phyloP scores from a whole-genome alignment of 2,113 vertebrate species.

The Hiodon tergisus region DNA sequence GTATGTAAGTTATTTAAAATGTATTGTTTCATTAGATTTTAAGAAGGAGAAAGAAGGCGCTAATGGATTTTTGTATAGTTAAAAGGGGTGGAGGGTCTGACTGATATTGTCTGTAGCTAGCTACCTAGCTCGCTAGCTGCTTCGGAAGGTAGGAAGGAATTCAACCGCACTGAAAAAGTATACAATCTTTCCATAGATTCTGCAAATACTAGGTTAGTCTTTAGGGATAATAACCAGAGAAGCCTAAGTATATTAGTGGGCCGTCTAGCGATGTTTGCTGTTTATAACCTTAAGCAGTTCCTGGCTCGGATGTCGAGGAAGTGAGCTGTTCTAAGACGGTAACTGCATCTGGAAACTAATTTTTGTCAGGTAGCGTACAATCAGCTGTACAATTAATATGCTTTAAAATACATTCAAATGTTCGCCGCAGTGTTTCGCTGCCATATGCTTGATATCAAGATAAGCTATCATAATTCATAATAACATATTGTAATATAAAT shows the following conservation, averaged over 20 bases:
- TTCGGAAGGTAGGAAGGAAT: slow-evolving; percentile 21
- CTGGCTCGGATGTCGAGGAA: background rate
- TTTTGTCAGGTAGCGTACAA: too few species aligned
- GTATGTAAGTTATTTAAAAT: background rate
- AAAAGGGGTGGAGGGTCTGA: background rate
- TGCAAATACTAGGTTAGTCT: too few species aligned
- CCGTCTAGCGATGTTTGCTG: background rate
- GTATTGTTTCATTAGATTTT: background rate
- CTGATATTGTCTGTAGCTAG: slow-evolving; percentile 1
- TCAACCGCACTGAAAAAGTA: background rate
- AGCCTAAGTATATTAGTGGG: background rate
- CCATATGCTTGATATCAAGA: too few species aligned
- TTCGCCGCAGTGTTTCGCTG: too few species aligned
- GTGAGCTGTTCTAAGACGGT: background rate
- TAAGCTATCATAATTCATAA: too few species aligned
- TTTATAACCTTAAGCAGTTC: background rate
- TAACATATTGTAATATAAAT: too few species aligned
- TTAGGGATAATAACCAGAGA: background rate
- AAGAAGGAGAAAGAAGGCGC: background rate
- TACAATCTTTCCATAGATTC: background rate
- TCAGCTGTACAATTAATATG: too few species aligned
- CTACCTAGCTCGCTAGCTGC: slow-evolving; percentile 10
- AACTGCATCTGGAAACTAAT: too few species aligned
- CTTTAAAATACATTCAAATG: too few species aligned
- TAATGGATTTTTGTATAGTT: slow-evolving; percentile 3